Conservation (phyloP, 2,113 vertebrate genomes). For the Heterotis niloticus region DNA sequence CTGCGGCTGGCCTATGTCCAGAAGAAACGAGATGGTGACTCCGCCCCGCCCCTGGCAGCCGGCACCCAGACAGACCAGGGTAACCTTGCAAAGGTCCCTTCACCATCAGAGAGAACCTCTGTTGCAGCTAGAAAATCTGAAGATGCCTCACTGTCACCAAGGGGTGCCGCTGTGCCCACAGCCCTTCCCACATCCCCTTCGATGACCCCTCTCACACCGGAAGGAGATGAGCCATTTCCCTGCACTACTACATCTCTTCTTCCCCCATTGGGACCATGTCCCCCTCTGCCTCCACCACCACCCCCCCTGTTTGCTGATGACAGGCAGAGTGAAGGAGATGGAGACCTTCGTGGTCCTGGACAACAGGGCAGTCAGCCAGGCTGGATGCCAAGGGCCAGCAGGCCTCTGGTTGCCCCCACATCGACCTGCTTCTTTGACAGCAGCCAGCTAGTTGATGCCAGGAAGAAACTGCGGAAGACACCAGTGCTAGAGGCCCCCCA, state of each 20-base stretch:
- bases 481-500: constrained; percentile 76
- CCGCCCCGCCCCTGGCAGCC: constrained; percentile 41
- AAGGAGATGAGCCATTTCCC: constrained; percentile 36
- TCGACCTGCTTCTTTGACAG: constrained; percentile 87
- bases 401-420: constrained; percentile 57
- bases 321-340: constrained; percentile 50
- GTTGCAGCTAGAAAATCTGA: constrained; percentile 41
- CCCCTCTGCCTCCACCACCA: not conserved
- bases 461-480: constrained; percentile 89
- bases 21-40: constrained; percentile 56
- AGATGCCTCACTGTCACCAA: constrained; percentile 60
- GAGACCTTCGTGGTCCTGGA: constrained; percentile 50
- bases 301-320: not conserved
- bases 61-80: constrained; percentile 41
- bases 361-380: constrained; percentile 28
- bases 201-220: constrained; percentile 39
- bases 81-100: constrained; percentile 59
- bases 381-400: constrained; percentile 56
- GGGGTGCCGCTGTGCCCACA: constrained; percentile 49
- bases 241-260: constrained; percentile 16
- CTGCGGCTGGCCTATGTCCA: constrained; percentile 67
- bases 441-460: constrained; percentile 85
- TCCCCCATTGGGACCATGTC: constrained; percentile 36
- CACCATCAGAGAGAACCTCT: constrained; percentile 19
- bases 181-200: constrained; percentile 49